Evolutionary conservation across 1,140 invertebrate genomes (phyloP).

Genomic region (Antheraea pernyi): DNA sequence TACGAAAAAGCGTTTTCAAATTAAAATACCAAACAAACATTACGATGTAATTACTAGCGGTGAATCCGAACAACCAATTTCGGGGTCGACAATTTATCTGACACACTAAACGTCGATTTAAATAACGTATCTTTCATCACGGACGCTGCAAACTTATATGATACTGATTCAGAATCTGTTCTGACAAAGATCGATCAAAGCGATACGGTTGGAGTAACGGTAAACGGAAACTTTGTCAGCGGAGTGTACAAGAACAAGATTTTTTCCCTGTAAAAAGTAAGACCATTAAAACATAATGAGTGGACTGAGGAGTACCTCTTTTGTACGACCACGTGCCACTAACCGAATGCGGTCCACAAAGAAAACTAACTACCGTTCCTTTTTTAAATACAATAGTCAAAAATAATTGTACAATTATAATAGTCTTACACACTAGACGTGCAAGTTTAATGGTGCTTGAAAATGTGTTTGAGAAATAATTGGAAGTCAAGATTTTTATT

Average conservation of each 20-base stretch:
- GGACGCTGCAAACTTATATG: slow-evolving; percentile 17
- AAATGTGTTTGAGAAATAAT: slow-evolving; percentile 49
- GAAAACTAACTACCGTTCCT: slow-evolving; percentile 70
- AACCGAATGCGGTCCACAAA: slow-evolving; percentile 46
- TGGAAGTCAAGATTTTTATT: slow-evolving; percentile 63
- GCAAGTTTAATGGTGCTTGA: slow-evolving; percentile 65
- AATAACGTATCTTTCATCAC: slow-evolving; percentile 69
- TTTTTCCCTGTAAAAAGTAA: slow-evolving; percentile 48
- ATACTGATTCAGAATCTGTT: not conserved
- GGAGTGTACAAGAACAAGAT: slow-evolving; percentile 12
- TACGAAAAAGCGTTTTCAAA: slow-evolving; percentile 33
- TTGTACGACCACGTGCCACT: slow-evolving; percentile 72
- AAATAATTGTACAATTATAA: slow-evolving; percentile 77
- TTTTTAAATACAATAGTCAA: slow-evolving; percentile 59
- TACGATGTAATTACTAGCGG: slow-evolving; percentile 58
- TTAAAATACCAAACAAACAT: slow-evolving; percentile 42
- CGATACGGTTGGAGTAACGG: not conserved
- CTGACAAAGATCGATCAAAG: not conserved
- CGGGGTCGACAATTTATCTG: slow-evolving; percentile 68
- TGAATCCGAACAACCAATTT: slow-evolving; percentile 67
- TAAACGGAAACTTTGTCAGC: slow-evolving; percentile 8
- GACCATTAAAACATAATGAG: slow-evolving; percentile 76
- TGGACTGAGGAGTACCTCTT: slow-evolving; percentile 63
- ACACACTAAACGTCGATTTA: slow-evolving; percentile 70
- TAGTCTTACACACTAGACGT: slow-evolving; percentile 28